Base-by-base conservation (phyloP, 2,113 vertebrate species). In the Phaethon lepturus region DNA sequence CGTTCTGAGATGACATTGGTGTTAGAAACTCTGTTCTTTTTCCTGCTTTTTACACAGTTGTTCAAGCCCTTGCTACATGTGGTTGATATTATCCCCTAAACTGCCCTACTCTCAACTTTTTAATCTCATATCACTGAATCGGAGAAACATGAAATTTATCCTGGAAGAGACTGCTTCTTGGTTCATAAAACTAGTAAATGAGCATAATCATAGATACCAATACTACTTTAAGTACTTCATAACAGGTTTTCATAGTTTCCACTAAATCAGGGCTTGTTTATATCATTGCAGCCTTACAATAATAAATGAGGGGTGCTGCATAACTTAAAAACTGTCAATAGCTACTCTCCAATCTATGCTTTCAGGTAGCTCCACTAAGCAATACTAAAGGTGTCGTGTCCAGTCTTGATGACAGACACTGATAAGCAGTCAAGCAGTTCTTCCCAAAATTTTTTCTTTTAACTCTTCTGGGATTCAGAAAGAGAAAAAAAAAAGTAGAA, bases 1-100 rank as follows among this genome's bases (percentile, higher is more conserved):
- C 2, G 7, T 47, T 42, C n/a, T 56, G 62, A 75, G 92, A 78
- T 0, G 0, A n/a, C 13, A n/a, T 1, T 28, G 2, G 11, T 62
- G n/a, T 53, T 38, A 53, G 35, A 71, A 75, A 64, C 6, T 9
- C 2, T 13, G 25, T 10, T 19, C 9, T 11, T 6, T 1, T 7
- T 9, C 18, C 18, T 6, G 4, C 33, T 79, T 86, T 55, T 40
- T 8, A 17, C n/a, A 35, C 10, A 17, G 16, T 12, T 69, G 77
- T 62, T 50, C 33, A 62, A 75, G 23, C 31, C 17, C n/a, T 52
- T 76, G 10, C 18, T 77, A 29, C n/a, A 17, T 5, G 7, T 15
- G 6, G 11, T 20, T 49, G 13, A 35, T 55, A 33, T 38, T 2
- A 79, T 75, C 13, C 67, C 25, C 44, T 38, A 18, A 24, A 17